phyloP scores from a whole-genome alignment of 2,797 vertebrate genomes.

The Ptychadena robeensis region DNA sequence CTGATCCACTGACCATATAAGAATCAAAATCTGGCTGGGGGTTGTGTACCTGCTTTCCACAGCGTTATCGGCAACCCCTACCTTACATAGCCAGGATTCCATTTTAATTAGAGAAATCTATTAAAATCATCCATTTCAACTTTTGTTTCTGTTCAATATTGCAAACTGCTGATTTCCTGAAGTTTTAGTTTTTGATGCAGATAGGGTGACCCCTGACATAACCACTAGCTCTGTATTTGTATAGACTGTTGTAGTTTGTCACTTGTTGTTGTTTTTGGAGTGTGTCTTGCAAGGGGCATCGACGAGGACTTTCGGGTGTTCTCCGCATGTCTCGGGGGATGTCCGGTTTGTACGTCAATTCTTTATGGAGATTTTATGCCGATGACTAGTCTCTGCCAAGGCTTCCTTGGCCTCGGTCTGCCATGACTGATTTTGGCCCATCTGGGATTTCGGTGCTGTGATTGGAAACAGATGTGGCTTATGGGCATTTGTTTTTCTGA shows the following conservation, averaged over 20 bases:
- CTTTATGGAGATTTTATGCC: constrained; percentile 27
- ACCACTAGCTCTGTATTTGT: not conserved
- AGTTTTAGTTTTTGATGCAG: not conserved
- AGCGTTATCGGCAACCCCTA: no score
- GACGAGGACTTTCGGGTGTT: not conserved
- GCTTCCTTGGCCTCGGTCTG: constrained; percentile 1
- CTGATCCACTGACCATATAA: no score
- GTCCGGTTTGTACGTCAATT: constrained; percentile 16
- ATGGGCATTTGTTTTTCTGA: constrained; percentile 19
- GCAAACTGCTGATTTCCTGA: no score
- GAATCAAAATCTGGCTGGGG: no score
- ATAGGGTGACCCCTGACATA: not conserved
- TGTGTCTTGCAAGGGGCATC: not conserved
- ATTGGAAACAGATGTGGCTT: constrained; percentile 18
- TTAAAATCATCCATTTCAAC: no score
- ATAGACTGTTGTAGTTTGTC: not conserved
- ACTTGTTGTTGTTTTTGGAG: no score
- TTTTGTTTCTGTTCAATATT: no score
- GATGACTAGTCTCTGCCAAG: constrained; percentile 31
- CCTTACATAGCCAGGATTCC: no score
- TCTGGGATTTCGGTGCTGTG: not conserved
- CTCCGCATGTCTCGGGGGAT: not conserved
- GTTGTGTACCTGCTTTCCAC: no score
- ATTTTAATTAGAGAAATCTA: no score
- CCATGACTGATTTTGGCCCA: constrained; percentile 51